Evolutionary conservation across 2,113 vertebrate genomes (phyloP).

Genomic region (Mustela lutreola): DNA sequence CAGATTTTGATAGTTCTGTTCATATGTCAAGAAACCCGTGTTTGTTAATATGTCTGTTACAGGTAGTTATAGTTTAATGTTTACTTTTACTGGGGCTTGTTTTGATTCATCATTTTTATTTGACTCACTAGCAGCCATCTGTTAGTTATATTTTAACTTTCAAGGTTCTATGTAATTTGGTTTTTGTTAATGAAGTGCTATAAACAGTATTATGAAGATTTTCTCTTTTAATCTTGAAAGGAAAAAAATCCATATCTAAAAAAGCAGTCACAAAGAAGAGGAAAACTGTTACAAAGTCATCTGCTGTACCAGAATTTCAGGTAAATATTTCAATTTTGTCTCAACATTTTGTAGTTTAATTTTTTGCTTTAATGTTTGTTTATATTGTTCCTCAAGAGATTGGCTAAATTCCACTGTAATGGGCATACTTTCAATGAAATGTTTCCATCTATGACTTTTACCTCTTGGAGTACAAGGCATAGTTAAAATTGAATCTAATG

Average conservation of each 20-base stretch:
- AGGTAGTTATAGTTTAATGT: constrained; percentile 75
- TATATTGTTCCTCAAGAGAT: constrained; percentile 63
- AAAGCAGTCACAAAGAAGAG: constrained; percentile 91
- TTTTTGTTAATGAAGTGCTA: constrained; percentile 84
- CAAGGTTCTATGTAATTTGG: constrained; percentile 81
- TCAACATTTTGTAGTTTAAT: constrained; percentile 69
- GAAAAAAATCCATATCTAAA: constrained; percentile 92
- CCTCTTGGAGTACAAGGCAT: background rate
- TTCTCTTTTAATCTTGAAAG: constrained; percentile 91
- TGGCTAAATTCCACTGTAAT: constrained; percentile 42
- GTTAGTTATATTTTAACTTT: constrained; percentile 85
- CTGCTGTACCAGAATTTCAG: constrained; percentile 93
- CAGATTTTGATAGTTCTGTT: constrained; percentile 10
- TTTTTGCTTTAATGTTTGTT: constrained; percentile 67
- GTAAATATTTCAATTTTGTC: constrained; percentile 88
- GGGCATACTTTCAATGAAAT: constrained; percentile 50
- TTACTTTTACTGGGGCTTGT: constrained; percentile 77
- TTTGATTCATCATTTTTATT: constrained; percentile 79
- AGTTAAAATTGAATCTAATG: constrained; percentile 32
- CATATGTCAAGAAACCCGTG: constrained; percentile 46
- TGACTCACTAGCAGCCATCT: constrained; percentile 76
- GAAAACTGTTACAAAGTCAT: constrained; percentile 87
- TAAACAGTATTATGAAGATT: constrained; percentile 86
- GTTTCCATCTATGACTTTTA: constrained; percentile 50
- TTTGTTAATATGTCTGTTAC: constrained; percentile 70